Base-by-base conservation (phyloP, 2,888 invertebrate species). In the Rhimphoctona megacephalus region DNA sequence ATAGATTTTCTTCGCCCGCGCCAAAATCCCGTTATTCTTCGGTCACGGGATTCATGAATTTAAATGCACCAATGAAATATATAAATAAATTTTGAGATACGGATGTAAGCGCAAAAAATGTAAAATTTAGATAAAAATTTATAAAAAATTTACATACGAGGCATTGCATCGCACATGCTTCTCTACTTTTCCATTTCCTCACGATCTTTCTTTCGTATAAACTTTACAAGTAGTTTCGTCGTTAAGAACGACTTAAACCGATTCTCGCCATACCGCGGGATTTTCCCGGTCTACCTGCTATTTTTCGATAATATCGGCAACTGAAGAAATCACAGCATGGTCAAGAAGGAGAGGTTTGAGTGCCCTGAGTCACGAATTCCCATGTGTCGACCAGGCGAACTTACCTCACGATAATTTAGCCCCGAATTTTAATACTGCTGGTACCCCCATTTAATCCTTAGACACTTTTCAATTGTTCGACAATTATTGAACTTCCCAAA, bases 271-370 rank as follows among this genome's bases (percentile, higher is more conserved):
- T 67, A 39, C 9, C 43, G 25, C 61, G 82, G 85, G 79, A 82
- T 79, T 85, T 69, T 25, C 82, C 85, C 39, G 74, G 36, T 43
- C 57, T 82, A 82, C 82, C 82, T 82, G 82, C 69, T 43, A 70
- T n/a, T 77, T 77, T 69, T 82, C 77, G 22, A 79, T 66, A 57
- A 79, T 79, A 46, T 49, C 39, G 33, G 25, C 17, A 33, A 66
- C 52, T 8, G 17, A 57, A 25, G n/a, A 30, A 54, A 66, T 72
- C 39, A 30, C 46, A 17, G 43, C 17, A 14, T 19, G 52, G 17
- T 46, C 39, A 39, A 74, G 61, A 19, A 25, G 19, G 30, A 57
- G 33, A 7, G 52, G 2, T 30, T 30, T 17, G 54, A 36, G 30
- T 2, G 17, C 49, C 30, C 0, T 64, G 36, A 19, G 54, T 30